phyloP scores from a whole-genome alignment of 2,888 invertebrate species.

The Drosophila neutralis region DNA sequence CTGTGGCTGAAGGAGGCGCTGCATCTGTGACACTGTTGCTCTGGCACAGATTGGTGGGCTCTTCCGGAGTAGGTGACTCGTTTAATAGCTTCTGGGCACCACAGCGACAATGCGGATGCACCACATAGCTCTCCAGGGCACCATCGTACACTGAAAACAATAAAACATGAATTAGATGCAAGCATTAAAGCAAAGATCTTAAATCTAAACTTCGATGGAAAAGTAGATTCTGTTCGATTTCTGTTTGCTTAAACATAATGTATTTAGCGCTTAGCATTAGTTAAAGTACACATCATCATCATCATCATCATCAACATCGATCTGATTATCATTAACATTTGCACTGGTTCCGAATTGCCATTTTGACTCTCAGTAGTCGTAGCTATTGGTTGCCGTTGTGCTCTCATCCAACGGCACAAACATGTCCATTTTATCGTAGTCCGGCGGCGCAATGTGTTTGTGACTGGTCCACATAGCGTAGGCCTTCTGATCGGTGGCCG shows the following conservation, averaged over 20 bases:
- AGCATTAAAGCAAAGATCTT: not conserved
- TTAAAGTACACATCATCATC: conserved; percentile 73
- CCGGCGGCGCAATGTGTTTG: conserved; percentile 76
- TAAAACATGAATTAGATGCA: conserved; percentile 5
- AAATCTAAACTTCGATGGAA: conserved; percentile 19
- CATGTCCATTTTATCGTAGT: conserved; percentile 81
- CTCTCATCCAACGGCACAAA: conserved; percentile 77
- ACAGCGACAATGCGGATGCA: conserved; percentile 69
- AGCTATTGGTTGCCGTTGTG: conserved; percentile 75
- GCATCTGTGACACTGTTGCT: conserved; percentile 54
- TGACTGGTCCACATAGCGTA: conserved; percentile 83
- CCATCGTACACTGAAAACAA: conserved; percentile 76
- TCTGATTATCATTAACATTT: conserved; percentile 57
- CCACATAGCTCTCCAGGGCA: conserved; percentile 72
- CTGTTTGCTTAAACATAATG: conserved; percentile 60
- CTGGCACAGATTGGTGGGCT: conserved; percentile 73
- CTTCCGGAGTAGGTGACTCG: conserved; percentile 72
- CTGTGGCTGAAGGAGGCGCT: conserved; percentile 41
- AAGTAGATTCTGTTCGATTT: conserved; percentile 3
- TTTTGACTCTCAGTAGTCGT: conserved; percentile 71
- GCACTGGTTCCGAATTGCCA: conserved; percentile 38
- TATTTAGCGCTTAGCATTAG: conserved; percentile 72
- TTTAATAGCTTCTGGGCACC: conserved; percentile 65
- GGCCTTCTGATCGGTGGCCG: conserved; percentile 82
- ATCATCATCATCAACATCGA: conserved; percentile 45